Evolutionary conservation across 2,888 invertebrate species (phyloP), one percentile per base, ranked within the genome.

Genomic region (Onthophagus sagittarius): DNA sequence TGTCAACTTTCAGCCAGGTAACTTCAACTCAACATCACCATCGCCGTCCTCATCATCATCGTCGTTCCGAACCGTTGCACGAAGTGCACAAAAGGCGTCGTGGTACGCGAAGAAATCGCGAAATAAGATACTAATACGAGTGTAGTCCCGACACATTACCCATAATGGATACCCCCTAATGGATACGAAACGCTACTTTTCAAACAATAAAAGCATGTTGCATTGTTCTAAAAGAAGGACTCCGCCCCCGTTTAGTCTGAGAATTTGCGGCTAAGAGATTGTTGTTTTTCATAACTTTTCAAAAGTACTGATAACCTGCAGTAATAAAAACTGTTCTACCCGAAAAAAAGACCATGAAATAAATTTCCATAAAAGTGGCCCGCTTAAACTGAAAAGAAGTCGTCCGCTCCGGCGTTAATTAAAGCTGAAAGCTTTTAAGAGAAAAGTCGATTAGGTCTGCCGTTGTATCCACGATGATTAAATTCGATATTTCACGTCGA

Each of bases 381-480:
- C 39, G 39, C 39, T 53, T 53, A 53, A 53, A 53, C 39, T 53
- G 39, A 53, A 53, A 53, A 53, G 39, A 53, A 53, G 39, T 11
- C 39, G 11, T 11, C 39, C 39, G 23, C 67, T 67, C 32, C 13
- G 7, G 31, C 67, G 23, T 67, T 67, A 67, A 67, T 67, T 67
- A 67, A 31, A 6, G 67, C 67, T 67, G 32, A 67, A 67, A 67
- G 67, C 67, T 67, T 67, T 67, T 67, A 67, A 67, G 32, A 67
- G 67, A 67, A 23, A 67, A 23, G 23, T 23, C 23, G 32, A 31
- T 23, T 32, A 64, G 64, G 9, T 64, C 64, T 9, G 15, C 64
- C 64, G 14, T 64, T 64, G 64, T 64, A 64, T 15, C 23, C 14
- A 23, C 13, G 9, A 15, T 23, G 64, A 31, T 23, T 67, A 67